These are phyloP conservation scores for Mixornis gularis DNA, from an alignment of 2,113 vertebrate genomes.

Conservation along the genomic window DNA sequence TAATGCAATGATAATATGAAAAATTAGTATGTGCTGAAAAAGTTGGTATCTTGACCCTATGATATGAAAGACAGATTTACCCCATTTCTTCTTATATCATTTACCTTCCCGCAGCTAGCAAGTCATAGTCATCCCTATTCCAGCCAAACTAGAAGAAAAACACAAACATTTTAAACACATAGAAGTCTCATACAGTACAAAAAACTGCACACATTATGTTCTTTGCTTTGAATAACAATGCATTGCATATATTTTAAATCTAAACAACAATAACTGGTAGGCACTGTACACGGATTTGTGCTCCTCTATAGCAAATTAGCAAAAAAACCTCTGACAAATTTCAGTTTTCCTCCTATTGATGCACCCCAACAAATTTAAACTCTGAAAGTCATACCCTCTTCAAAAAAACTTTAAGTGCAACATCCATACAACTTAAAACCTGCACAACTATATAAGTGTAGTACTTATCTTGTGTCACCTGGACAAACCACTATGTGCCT, in stretches of 20 bases:
- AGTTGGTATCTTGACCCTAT: not conserved
- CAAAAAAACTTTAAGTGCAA: fast-evolving
- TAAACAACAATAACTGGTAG: not conserved
- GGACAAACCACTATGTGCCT: not conserved
- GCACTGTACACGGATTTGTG: not conserved
- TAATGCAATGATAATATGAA: not conserved
- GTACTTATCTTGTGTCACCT: not conserved
- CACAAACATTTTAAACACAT: not conserved
- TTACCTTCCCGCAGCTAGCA: conserved; percentile 86
- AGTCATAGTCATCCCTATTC: conserved; percentile 77
- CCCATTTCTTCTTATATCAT: not conserved
- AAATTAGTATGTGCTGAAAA: not conserved
- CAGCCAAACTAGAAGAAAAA: conserved; percentile 80
- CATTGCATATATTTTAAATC: not conserved
- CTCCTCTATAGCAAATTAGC: not conserved
- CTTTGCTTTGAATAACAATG: not conserved
- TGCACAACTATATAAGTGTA: not conserved
- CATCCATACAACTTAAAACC: not conserved
- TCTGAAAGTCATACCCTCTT: not conserved
- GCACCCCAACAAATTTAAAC: not conserved
- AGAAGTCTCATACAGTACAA: not conserved
- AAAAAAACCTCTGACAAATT: not conserved
- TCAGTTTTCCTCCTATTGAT: not conserved
- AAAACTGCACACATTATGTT: not conserved
- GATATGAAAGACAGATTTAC: not conserved